Conservation (phyloP, 2,888 invertebrate genomes). For the Chouioia cunea region DNA sequence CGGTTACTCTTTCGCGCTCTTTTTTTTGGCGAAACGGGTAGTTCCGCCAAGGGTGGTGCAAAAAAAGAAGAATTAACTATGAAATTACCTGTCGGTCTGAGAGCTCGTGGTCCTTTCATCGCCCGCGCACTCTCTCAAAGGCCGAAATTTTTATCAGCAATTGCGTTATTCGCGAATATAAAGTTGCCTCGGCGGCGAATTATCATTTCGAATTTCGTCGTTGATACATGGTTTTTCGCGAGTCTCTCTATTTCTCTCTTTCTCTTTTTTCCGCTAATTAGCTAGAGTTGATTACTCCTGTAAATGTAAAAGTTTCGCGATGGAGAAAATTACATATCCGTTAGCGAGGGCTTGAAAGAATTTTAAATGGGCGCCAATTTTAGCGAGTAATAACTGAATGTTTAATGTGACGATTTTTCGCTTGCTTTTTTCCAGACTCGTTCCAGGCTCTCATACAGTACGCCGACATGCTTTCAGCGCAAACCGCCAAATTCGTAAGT, state of each 20-base stretch:
- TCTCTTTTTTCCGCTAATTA: slow-evolving; percentile 13
- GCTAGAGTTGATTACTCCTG: slow-evolving; percentile 21
- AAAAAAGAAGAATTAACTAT: slow-evolving; percentile 39
- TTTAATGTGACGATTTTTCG: slow-evolving; percentile 29
- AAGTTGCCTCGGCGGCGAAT: slow-evolving; percentile 21
- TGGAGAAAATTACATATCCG: slow-evolving; percentile 5
- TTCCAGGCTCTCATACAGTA: slow-evolving; percentile 99
- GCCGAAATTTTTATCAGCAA: slow-evolving; percentile 28
- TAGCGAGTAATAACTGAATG: neutral
- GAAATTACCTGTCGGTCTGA: slow-evolving; percentile 40
- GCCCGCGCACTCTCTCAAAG: neutral
- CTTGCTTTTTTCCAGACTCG: slow-evolving; percentile 78
- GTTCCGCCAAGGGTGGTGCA: neutral
- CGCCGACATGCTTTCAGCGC: slow-evolving; percentile 96
- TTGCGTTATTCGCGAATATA: slow-evolving; percentile 30
- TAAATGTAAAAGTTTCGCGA: slow-evolving; percentile 13
- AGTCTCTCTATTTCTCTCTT: neutral
- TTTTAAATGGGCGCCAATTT: neutral
- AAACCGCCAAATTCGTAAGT: slow-evolving; percentile 94
- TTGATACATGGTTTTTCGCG: neutral
- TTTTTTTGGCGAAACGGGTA: neutral
- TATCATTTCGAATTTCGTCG: neutral
- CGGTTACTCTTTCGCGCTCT: slow-evolving; percentile 6
- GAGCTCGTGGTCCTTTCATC: slow-evolving; percentile 26
- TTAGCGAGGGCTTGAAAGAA: neutral